Evolutionary conservation across 2,797 vertebrate species (phyloP), one percentile per base, ranked within the genome.

Genomic region (Synaphobranchus kaupii): DNA sequence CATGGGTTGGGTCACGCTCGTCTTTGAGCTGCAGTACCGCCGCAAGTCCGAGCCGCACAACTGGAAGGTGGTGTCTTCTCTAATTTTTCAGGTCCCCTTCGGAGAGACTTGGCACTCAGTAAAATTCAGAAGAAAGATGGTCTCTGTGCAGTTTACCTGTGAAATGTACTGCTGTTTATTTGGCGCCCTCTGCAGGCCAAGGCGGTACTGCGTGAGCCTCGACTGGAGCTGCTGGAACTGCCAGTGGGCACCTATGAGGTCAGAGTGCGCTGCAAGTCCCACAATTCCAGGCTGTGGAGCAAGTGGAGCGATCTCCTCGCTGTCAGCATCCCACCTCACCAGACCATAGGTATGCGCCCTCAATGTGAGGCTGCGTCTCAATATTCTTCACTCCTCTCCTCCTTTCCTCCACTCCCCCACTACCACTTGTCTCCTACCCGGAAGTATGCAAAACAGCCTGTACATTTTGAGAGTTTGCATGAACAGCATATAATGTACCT

Each of bases 1-100:
- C 58, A 93, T 93, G 4, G 95, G 95, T 4, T 97, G 96, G 96
- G 95, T 97, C 91, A 96, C 96, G 0, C 95, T 96, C 85, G 83
- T 92, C 50, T 95, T 95, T 44, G 95, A 97, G 91, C 93, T 97
- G 85, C 95, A 95, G 89, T 97, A 95, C 93, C 78, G 95, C 44
- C 90, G 88, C 0, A 6, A 92, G 0, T 84, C 87, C 0, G 91
- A 95, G 84, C 90, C 93, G 0, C 87, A 91, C 87, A 90, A 89
- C 90, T 97, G 96, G 96, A 96, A 96, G 95, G 96, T 96, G 89
- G 17, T 1, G 25, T 17, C 15, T 39, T 39, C 39, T 39, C 39
- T 58, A 15, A 4, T 15, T 3, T 56, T 56, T 56, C 54, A 56
- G 54, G 54, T n/a, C 54, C 54, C 63, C n/a, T n/a, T 10, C n/a